Base-by-base conservation (phyloP, 2,888 invertebrate species). In the Sturmia bella region DNA sequence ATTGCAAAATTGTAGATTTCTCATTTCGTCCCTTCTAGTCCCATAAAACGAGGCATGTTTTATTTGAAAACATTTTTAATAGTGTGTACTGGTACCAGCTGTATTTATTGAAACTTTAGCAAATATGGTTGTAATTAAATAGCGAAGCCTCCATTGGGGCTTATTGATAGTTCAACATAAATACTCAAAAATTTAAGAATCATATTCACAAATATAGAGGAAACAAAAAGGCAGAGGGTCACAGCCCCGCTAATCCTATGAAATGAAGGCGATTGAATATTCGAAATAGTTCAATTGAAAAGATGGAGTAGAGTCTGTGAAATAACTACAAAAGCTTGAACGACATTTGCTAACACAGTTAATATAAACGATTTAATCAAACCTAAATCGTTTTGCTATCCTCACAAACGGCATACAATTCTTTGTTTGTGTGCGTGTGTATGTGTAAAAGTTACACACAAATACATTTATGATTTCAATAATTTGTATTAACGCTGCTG, bases 401-500 rank as follows among this genome's bases (percentile, higher is more conserved):
- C n/a, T n/a, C n/a, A n/a, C n/a, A n/a, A n/a, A n/a, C 6, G 27
- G 6, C 6, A 27, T 27, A 27, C 27, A 27, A 27, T 4, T 27
- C 6, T 6, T 6, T 27, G n/a, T 27, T 27, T 27, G 27, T 27
- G 27, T n/a, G n/a, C n/a, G 6, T 27, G 27, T 27, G 3, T 4
- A 27, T 6, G 27, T 27, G 27, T 27, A 27, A 27, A 27, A 4
- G 27, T 27, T 27, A 4, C 24, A 43, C 5, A 11, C n/a, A 56
- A 27, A 13, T 45, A 19, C 27, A 59, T 32, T 59, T 68, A 57
- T 32, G 50, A 59, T 66, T 68, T 50, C 66, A 75, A 66, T 75
- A 68, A 75, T 75, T 75, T 75, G 50, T 69, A 76, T 69, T 69
- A 76, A 68, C 41, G 75, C 19, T 59, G 19, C 50, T 68, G 21